phyloP scores from a whole-genome alignment of 2,797 vertebrate genomes.

The Arrhamphus sclerolepis region DNA sequence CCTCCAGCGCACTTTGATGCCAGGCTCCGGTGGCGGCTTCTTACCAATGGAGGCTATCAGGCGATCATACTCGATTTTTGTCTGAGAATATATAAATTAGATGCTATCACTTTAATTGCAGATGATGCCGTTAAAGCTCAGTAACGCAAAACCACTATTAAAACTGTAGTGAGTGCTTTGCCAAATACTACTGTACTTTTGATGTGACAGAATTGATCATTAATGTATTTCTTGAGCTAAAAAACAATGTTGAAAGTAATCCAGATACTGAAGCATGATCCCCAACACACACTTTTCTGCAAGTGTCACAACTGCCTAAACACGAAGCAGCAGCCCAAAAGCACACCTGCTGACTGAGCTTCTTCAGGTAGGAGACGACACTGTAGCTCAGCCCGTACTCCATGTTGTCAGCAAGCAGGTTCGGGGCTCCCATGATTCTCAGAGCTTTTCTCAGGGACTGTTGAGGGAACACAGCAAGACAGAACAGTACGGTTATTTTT shows the following conservation, averaged over 20 bases:
- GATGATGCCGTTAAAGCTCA: too few relatives aligned
- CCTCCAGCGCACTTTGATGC: constrained; percentile 92
- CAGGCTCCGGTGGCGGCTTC: constrained; percentile 85
- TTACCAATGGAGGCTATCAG: constrained; percentile 92
- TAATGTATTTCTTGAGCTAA: too few relatives aligned
- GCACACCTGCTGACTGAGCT: constrained; percentile 97
- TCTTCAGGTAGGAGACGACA: constrained; percentile 99
- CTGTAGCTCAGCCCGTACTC: constrained; percentile 99
- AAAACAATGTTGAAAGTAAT: too few relatives aligned
- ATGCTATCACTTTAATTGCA: background rate
- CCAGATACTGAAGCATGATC: too few relatives aligned
- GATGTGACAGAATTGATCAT: too few relatives aligned
- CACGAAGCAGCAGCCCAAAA: too few relatives aligned
- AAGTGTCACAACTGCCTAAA: too few relatives aligned
- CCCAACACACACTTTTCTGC: background rate
- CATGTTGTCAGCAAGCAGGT: constrained; percentile 98
- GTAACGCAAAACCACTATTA: background rate
- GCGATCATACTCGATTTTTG: constrained; percentile 95
- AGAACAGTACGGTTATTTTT: background rate
- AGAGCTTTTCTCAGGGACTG: constrained; percentile 98
- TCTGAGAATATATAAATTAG: constrained; percentile 70
- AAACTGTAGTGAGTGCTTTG: background rate
- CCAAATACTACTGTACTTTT: too few relatives aligned
- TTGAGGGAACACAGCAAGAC: constrained; percentile 31
- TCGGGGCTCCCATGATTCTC: constrained; percentile 98